These are phyloP conservation scores for Delphinus delphis DNA, from an alignment of 2,113 vertebrate genomes.

Conservation along the genomic window DNA sequence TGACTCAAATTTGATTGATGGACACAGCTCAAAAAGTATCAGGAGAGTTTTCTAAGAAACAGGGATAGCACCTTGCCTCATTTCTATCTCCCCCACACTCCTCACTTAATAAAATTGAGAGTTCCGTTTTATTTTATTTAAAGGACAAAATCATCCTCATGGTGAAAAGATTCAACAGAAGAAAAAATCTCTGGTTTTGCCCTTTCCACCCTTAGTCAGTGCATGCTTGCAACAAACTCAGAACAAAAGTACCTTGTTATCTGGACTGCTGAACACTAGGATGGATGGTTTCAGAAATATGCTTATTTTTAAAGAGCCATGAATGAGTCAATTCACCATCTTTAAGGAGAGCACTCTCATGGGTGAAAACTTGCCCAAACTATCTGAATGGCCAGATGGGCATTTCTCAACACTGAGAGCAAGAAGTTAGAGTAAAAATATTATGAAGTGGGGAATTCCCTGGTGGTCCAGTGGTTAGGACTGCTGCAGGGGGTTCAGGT, in stretches of 20 bases:
- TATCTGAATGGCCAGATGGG: neutral
- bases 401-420: neutral
- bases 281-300: neutral
- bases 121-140: neutral
- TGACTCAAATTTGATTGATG: neutral
- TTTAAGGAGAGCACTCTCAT: neutral
- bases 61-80: neutral
- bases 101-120: neutral
- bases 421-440: neutral
- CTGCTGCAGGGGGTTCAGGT: too few species aligned
- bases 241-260: neutral
- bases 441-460: neutral
- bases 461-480: too few species aligned
- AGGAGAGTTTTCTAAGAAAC: neutral
- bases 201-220: neutral
- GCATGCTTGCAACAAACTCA: neutral
- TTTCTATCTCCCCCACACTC: neutral
- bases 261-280: neutral
- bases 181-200: neutral
- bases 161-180: neutral
- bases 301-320: neutral
- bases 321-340: neutral
- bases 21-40: neutral
- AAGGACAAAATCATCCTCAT: conserved; percentile 9
- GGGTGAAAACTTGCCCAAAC: neutral